Conservation (phyloP, 2,888 invertebrate species). For the Parapristionchus giblindavisi region DNA sequence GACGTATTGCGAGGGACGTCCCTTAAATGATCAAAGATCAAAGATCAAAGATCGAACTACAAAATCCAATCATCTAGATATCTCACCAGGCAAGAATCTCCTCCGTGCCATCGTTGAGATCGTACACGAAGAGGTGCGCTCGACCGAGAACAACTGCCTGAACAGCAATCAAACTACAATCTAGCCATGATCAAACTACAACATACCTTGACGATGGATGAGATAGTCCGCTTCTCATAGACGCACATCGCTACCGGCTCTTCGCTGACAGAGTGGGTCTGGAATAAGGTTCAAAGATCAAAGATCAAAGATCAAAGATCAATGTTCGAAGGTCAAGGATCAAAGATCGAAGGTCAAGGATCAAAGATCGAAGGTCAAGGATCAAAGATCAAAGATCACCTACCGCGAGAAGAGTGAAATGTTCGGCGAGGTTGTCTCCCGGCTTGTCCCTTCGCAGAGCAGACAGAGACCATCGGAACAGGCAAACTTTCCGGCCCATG, state of each 20-base stretch:
- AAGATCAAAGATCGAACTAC: not conserved
- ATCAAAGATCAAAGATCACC: slow-evolving; percentile 2
- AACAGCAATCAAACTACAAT: not conserved
- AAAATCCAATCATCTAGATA: not conserved
- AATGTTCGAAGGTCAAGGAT: not conserved
- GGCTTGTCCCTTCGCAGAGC: slow-evolving; percentile 42
- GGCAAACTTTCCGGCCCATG: slow-evolving; percentile 26
- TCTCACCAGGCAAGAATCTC: slow-evolving; percentile 39
- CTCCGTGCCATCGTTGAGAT: slow-evolving; percentile 44
- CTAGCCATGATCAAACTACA: not conserved
- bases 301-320: not conserved
- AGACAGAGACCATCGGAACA: slow-evolving; percentile 50
- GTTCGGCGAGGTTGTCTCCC: slow-evolving; percentile 43
- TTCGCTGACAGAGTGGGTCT: slow-evolving; percentile 46
- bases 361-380: not conserved
- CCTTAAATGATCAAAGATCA: slow-evolving; percentile 29
- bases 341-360: not conserved
- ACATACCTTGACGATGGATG: slow-evolving; percentile 44
- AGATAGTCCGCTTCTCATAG: slow-evolving; percentile 44
- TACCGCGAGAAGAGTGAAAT: slow-evolving; percentile 45
- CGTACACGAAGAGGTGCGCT: slow-evolving; percentile 35
- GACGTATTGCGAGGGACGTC: slow-evolving; percentile 38
- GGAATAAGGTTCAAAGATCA: slow-evolving; percentile 11
- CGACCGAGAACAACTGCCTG: slow-evolving; percentile 36
- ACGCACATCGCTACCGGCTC: slow-evolving; percentile 46